Evolutionary conservation across 1,140 invertebrate genomes (phyloP), one percentile per base, ranked within the genome.

Genomic region (Pseudomyrmex sp.): DNA sequence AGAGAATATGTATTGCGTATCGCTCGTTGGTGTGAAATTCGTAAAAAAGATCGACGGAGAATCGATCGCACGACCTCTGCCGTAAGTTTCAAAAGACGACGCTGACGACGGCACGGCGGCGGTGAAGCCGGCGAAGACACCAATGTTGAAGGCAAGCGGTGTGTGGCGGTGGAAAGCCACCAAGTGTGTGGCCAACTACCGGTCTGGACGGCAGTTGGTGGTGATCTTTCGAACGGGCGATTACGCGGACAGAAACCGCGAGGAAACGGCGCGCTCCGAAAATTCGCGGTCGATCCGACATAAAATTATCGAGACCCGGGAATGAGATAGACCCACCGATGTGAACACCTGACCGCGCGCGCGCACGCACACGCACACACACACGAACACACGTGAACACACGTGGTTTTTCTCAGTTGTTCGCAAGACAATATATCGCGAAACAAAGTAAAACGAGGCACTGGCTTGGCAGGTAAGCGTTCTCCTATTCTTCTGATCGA

Each of bases 11-110:
- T 35, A 5, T 35, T 35, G 35, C 35, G 2, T 4, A 5, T 50
- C 26, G 35, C 3, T 15, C 18, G 23, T 26, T 15, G 4, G 35
- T 54, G 15, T 18, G 10, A 1, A 13, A 20, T 69, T 70, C 44
- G 15, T 0, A 35, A 56, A 70, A 23, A 52, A 59, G 8, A 59
- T 50, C 35, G 66, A 44, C 18, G 15, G 35, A 18, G 15, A 80
- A 79, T 58, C 76, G 76, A 72, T 20, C 66, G 76, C 7, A 80
- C 66, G 76, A 80, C 76, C 76, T 80, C 44, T 70, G 54, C 54
- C 20, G 46, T 56, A 26, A 80, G 54, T 3, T 8, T 70, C 54
- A 35, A 23, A 80, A 50, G 44, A 72, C 58, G 54, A 63, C 76
- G 20, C 4, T 15, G 65, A n/a, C 48, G 50, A 23, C 9, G 46